Base-by-base conservation (phyloP, 2,113 vertebrate genomes). In the Ivindomyrus marchei region DNA sequence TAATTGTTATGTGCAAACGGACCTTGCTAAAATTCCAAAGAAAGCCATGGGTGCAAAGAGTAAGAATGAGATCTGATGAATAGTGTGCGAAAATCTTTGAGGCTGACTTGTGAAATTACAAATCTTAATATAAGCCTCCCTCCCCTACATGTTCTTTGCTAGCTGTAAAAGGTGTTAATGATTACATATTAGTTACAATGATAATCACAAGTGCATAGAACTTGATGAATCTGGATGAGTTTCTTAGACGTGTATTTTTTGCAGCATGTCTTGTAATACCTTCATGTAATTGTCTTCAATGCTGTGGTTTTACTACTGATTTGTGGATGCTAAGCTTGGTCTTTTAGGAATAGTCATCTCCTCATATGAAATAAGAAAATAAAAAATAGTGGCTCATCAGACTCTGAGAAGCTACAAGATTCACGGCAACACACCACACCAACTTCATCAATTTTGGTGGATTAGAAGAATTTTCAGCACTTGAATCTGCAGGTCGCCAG, bases 251-350 rank as follows among this genome's bases (percentile, higher is more conserved):
- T 86, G 10, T 47, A 47, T 45, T n/a, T 52, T 31, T 36, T 87
- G 15, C 50, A 87, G 47, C 27, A 5, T 36, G 50, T 19, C 27
- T 53, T 87, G 13, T 52, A 19, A 31, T 47, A 1, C 19, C 50
- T 56, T 87, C 50, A 56, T 53, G 27, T 9, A 36, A 36, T 53
- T 87, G 27, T 87, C 85, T 87, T 56, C n/a, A 53, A 8, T 87
- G n/a, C 47, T 87, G 27, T 56, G 27, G n/a, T 53, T 49, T 52
- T 49, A 87, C 85, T 87, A 39, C 50, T 87, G 85, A 87, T 53
- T 36, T 52, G 17, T 52, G 50, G 85, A 87, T 87, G n/a, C 31
- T 87, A 52, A n/a, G 15, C 31, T 31, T 53, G 50, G 47, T 56
- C 47, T 87, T 50, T 87, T 36, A 53, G 27, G 85, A 87, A 47